Evolutionary conservation across 2,888 invertebrate genomes (phyloP).

Genomic region (Petrolisthes manimaculis): DNA sequence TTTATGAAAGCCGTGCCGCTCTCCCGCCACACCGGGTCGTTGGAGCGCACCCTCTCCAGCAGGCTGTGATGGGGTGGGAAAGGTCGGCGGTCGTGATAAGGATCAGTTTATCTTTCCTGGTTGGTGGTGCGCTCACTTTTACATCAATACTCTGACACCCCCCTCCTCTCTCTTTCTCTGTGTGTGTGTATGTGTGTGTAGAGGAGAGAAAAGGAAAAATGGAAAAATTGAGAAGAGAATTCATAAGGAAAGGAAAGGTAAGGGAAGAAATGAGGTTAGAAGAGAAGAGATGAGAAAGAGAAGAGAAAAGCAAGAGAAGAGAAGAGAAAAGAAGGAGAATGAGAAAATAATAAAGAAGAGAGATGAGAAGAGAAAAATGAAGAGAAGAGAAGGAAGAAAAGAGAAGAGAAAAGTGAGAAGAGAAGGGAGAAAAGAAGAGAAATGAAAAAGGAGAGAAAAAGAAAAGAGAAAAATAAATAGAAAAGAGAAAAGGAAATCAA

Average conservation of each 20-base stretch:
- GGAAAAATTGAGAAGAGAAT: not conserved
- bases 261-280: not conserved
- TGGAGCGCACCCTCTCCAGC: conserved; percentile 85
- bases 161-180: not conserved
- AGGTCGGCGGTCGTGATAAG: not conserved
- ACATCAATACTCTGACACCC: not conserved
- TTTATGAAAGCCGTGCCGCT: conserved; percentile 92
- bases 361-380: not conserved
- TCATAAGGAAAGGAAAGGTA: not conserved
- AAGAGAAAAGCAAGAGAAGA: not conserved
- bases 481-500: not conserved
- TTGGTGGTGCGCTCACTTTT: not conserved
- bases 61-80: conserved; percentile 74
- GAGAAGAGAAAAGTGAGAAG: not conserved
- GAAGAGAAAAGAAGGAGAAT: not conserved
- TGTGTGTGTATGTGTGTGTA: not conserved
- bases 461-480: not conserved
- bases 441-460: not conserved
- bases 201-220: not conserved
- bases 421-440: not conserved
- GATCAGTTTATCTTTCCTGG: not conserved
- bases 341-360: not conserved
- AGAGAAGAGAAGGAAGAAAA: not conserved
- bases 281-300: not conserved
- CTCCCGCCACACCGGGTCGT: conserved; percentile 90